A percentile compares a stretch with the other conserved stretches of the same genome.
phyloP scores from a whole-genome alignment of 35 echinoderm and acorn worm genomes.

The Acanthaster planci region DNA sequence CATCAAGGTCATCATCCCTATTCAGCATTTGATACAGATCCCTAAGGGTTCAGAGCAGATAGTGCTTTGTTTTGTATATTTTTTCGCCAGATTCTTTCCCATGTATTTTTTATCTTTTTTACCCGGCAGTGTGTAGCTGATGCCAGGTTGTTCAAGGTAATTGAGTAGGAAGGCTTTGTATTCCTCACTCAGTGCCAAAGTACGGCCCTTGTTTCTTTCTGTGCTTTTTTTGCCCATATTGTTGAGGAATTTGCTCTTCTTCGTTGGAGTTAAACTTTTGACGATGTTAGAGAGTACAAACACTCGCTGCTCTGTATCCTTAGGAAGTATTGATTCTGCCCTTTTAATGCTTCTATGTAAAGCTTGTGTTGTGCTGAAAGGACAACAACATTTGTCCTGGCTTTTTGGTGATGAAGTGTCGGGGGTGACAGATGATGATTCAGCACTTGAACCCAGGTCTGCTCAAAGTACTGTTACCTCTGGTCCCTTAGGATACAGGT shows the following conservation, averaged over 20 bases:
- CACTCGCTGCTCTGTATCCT: constrained; percentile 21
- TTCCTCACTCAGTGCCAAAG: constrained; percentile 2
- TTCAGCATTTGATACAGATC: constrained; percentile 47
- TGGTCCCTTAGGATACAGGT: background rate
- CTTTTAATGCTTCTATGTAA: constrained; percentile 1
- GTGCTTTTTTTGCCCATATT: background rate
- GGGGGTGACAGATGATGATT: background rate
- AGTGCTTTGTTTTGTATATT: constrained; percentile 26
- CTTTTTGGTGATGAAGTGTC: background rate
- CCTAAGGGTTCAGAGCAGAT: constrained; percentile 37
- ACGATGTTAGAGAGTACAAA: constrained; percentile 36
- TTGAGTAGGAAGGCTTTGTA: background rate
- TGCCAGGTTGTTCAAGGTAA: constrained; percentile 30
- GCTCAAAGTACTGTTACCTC: too few relatives aligned
- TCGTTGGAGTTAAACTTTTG: constrained; percentile 9
- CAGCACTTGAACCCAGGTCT: background rate
- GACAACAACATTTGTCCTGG: background rate
- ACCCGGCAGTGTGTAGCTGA: background rate
- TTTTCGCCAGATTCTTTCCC: constrained; percentile 32
- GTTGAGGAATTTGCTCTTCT: constrained; percentile 5
- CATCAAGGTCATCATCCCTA: constrained; percentile 36
- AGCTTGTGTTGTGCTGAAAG: constrained; percentile 34
- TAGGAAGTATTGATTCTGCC: constrained; percentile 6
- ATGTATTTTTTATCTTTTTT: constrained; percentile 18
- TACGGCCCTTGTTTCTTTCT: background rate